Base-by-base conservation (phyloP, 2,113 vertebrate species). In the Cettia cetti region DNA sequence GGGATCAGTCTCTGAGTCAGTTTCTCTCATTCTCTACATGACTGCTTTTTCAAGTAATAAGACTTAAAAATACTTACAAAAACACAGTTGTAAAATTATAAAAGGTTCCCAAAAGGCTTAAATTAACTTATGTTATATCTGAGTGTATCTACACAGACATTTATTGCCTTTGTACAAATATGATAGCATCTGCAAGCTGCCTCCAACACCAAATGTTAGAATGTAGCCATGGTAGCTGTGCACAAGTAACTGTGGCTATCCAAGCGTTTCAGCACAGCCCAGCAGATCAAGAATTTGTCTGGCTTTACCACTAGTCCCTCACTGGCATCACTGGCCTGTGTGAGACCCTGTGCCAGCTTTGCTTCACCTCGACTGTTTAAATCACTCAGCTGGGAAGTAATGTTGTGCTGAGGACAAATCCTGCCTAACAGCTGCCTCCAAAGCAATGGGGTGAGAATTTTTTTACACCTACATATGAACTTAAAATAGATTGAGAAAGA, bases 401-500 rank as follows among this genome's bases (percentile, higher is more conserved):
- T 64, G 59, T 27, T 90, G 54, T 82, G 59, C 70, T 81, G 70
- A 84, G 39, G 50, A 92, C 44, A 95, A 47, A 90, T 28, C 89
- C 80, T 91, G 75, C 64, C 44, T 84, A 85, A 53, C 71, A 54
- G 85, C 49, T 95, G 84, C 86, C 85, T 83, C 82, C 90, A 90
- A 92, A 95, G 70, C 59, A 96, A 70, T 60, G 86, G 59, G 57
- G 71, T 31, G 72, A 94, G 82, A 23, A 45, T 94, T 94, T 54
- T 97, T 96, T 86, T 60, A 96, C 89, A 97, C 89, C 93, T 95
- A 95, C 87, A 94, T 82, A 89, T 27, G 63, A 96, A 85, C 82
- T 93, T 97, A 85, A 96, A 97, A 95, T 92, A 90, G 68, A 45
- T 66, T 60, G 84, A 97, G 92, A 85, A 94, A 94, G 97, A 97